Evolutionary conservation across 2,113 vertebrate species (phyloP).

Genomic region (Candoia aspera): DNA sequence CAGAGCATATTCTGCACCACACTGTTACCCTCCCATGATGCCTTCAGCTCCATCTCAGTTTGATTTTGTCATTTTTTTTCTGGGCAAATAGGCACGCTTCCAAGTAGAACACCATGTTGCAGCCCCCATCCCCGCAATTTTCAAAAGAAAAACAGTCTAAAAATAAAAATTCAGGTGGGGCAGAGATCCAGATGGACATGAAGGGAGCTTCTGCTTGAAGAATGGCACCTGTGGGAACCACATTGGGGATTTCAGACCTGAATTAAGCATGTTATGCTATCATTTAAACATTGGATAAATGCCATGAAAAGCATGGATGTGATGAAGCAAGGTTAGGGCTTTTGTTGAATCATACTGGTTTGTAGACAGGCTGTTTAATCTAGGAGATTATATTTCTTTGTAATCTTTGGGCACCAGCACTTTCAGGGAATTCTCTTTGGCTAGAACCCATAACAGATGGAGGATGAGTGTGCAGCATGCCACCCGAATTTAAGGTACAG

Average conservation of each 20-base stretch:
- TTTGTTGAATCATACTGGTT: not conserved
- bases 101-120: too few species aligned
- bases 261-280: not conserved
- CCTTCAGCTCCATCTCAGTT: too few species aligned
- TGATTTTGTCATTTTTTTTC: too few species aligned
- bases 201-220: not conserved
- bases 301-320: not conserved
- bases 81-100: too few species aligned
- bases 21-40: too few species aligned
- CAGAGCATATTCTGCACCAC: too few species aligned
- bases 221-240: not conserved
- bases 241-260: not conserved
- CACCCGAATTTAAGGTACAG: constrained; percentile 28
- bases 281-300: not conserved
- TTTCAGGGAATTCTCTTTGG: constrained; percentile 52
- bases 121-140: too few species aligned
- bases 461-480: constrained; percentile 27
- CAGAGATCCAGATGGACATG: too few species aligned
- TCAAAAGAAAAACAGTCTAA: too few species aligned
- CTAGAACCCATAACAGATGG: constrained; percentile 50
- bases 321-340: not conserved
- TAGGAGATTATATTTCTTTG: constrained; percentile 64
- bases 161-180: too few species aligned
- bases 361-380: constrained; percentile 54
- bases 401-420: constrained; percentile 56